Evolutionary conservation across 2,113 vertebrate genomes (phyloP).

Genomic region (Halcyon malimbica): DNA sequence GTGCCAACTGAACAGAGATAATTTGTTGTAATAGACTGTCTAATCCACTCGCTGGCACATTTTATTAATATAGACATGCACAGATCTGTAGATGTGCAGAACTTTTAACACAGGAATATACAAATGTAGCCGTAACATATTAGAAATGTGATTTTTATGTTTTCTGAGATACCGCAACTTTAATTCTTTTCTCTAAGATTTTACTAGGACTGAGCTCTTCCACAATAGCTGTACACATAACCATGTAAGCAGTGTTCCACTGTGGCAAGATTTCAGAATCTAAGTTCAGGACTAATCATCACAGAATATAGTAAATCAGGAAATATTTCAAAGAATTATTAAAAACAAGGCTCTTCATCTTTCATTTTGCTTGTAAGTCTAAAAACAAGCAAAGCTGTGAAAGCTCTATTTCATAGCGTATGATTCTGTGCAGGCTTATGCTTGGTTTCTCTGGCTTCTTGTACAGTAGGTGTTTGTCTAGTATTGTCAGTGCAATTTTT

Average conservation of each 20-base stretch:
- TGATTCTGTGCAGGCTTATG: slow-evolving; percentile 25
- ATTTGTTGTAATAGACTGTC: slow-evolving; percentile 33
- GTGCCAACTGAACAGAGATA: slow-evolving; percentile 21
- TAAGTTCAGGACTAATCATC: not conserved
- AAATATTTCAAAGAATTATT: not conserved
- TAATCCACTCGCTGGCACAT: slow-evolving; percentile 3
- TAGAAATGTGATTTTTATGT: not conserved
- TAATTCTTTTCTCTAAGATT: not conserved
- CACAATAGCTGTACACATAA: not conserved
- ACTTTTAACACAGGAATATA: not conserved
- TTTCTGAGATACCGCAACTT: not conserved
- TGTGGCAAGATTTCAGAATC: not conserved
- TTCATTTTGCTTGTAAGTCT: slow-evolving; percentile 10
- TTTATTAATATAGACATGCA: slow-evolving; percentile 12
- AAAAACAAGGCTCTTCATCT: not conserved
- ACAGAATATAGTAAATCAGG: not conserved
- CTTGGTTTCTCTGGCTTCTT: slow-evolving; percentile 34
- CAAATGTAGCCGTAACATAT: not conserved
- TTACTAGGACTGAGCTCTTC: not conserved
- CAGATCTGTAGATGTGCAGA: not conserved
- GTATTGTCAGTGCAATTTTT: slow-evolving; percentile 72
- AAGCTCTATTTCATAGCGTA: slow-evolving; percentile 3
- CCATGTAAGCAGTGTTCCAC: not conserved
- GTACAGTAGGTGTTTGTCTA: slow-evolving; percentile 66
- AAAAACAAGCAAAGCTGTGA: not conserved